Percentiles rank a stretch among this genome's conserved stretches.
Evolutionary conservation across 2,113 vertebrate species (phyloP).

Genomic region (Pantherophis guttatus): DNA sequence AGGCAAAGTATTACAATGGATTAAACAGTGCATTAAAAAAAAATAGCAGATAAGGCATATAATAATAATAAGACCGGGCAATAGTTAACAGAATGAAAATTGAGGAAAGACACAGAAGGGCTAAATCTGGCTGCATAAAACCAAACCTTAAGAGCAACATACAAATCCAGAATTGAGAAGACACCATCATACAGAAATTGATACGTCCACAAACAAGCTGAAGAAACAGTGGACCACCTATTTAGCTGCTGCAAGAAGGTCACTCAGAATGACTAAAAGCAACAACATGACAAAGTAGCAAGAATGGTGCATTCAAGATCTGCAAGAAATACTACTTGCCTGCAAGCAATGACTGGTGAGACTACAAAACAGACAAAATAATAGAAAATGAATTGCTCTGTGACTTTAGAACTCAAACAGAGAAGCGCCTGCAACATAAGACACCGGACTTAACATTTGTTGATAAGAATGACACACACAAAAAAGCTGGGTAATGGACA

Average conservation of each 20-base stretch:
- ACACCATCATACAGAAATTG: not conserved
- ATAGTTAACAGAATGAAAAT: not conserved
- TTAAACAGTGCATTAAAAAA: not conserved
- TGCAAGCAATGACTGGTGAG: not conserved
- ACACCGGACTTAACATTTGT: not conserved
- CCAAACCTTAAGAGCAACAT: not conserved
- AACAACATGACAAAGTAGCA: not conserved
- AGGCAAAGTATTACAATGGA: not conserved
- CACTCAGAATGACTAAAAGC: not conserved
- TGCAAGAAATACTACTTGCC: not conserved
- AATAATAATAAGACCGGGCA: not conserved
- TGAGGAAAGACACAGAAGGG: not conserved
- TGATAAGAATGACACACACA: not conserved
- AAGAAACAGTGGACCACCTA: not conserved
- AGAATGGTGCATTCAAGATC: not conserved
- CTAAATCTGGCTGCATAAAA: not conserved
- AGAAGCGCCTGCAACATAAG: not conserved
- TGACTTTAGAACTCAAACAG: not conserved
- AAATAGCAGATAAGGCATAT: not conserved
- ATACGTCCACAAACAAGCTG: not conserved
- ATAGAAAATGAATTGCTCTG: not conserved
- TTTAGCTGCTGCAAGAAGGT: not conserved
- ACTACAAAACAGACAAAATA: not conserved
- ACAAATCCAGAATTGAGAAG: not conserved
- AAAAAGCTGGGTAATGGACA: not conserved